A percentile compares a stretch with the other conserved stretches of the same genome.
These are phyloP conservation scores for Melieria omissa DNA, from an alignment of 2,888 invertebrate species.

Conservation along the genomic window DNA sequence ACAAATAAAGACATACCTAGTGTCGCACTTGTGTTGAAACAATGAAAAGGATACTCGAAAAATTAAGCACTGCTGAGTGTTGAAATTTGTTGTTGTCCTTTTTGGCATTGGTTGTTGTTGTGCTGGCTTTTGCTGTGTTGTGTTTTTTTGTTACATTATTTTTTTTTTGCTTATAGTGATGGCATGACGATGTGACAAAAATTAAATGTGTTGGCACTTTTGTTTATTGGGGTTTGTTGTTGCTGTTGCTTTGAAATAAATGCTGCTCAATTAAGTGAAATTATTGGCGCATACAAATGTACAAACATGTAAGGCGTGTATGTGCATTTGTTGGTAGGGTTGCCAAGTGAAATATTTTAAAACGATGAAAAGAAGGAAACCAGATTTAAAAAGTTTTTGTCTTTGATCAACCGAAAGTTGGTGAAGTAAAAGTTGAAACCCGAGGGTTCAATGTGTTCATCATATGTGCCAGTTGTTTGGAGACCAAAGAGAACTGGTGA, in stretches of 20 bases:
- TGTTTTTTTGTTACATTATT: neutral
- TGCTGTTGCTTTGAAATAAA: slow-evolving; percentile 13
- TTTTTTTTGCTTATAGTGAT: neutral
- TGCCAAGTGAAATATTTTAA: neutral
- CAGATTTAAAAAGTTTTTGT: too few relatives aligned
- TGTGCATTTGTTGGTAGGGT: neutral
- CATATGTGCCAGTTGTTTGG: too few relatives aligned
- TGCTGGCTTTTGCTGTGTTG: neutral
- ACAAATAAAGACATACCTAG: slow-evolving; percentile 22
- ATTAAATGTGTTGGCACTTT: slow-evolving; percentile 5
- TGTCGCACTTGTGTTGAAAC: slow-evolving; percentile 18
- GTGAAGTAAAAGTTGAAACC: too few relatives aligned
- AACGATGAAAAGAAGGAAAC: too few relatives aligned
- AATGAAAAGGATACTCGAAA: slow-evolving; percentile 29
- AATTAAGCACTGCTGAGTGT: slow-evolving; percentile 26
- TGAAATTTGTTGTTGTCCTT: neutral
- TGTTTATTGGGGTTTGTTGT: neutral
- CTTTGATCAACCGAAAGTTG: too few relatives aligned
- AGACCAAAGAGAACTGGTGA: too few relatives aligned
- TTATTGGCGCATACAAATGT: slow-evolving; percentile 11
- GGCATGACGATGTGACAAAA: neutral
- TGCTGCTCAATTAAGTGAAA: slow-evolving; percentile 29
- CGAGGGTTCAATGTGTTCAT: too few relatives aligned
- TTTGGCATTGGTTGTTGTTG: slow-evolving; percentile 1
- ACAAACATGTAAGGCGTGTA: neutral